Base-by-base conservation (phyloP, 2,797 vertebrate genomes). In the Chiloscyllium punctatum region DNA sequence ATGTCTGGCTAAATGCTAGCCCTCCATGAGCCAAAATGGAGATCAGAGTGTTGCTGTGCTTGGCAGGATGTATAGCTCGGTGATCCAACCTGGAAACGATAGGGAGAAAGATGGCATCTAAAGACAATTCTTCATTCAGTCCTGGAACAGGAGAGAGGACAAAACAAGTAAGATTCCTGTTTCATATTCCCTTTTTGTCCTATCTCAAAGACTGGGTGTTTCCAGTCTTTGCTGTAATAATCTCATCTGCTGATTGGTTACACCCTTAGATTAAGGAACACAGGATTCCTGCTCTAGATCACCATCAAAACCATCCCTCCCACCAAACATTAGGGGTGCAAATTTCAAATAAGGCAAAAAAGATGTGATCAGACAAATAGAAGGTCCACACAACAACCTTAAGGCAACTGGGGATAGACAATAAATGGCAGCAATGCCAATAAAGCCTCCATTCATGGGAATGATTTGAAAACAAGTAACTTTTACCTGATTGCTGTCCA, bases 21-120 rank as follows among this genome's bases (percentile, higher is more conserved):
- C 90, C 90, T 42, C 90, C 90, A n/a, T 92, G 90, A 92, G 90
- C 90, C 23, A 92, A 11, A 69, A 68, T n/a, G 16, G 62, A 68
- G 90, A 92, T 21, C 7, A 92, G n/a, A 2, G 90, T 23, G 62
- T 68, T 92, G 90, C n/a, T 30, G 62, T 92, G 90, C 90, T 92
- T 92, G 90, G 62, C 90, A 68, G 62, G 18, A 18, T 18, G 25
- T 62, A 69, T 8, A 1, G 18, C 90, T 68, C 62, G 18, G n/a
- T 68, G n/a, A 37, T 92, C 90, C 27, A 68, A 25, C 33, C 57
- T 21, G 7, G 90, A 21, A 92, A 68, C 2, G 62, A n/a, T 92
- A 7, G 90, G n/a, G 62, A 92, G 30, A 68, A 92, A 92, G 90
- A 92, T 23, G 18, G 62, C 23, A 6, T 92, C 90, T 3, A 92